These are phyloP conservation scores for Scolopax bukidnonensis DNA, from an alignment of 2,797 vertebrate species.

Conservation along the genomic window DNA sequence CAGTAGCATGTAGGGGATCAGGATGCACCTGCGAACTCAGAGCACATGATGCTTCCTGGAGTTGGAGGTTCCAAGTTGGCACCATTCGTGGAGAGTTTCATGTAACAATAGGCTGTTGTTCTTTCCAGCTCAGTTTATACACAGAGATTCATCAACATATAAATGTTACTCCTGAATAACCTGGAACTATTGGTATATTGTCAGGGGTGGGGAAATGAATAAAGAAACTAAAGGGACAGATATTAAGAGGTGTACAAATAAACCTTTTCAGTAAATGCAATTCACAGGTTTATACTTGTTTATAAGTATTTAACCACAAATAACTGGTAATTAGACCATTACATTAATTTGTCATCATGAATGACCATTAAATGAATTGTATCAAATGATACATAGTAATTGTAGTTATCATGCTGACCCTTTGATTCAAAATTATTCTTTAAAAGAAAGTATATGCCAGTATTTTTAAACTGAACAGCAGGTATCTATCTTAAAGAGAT, in stretches of 20 bases:
- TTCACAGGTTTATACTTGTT: background rate
- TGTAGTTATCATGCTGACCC: background rate
- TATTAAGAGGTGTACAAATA: background rate
- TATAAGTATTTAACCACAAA: background rate
- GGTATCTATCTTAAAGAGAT: background rate
- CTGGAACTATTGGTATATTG: background rate
- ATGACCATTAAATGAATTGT: background rate
- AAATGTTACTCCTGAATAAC: background rate
- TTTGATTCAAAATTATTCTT: background rate
- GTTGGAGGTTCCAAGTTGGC: slow-evolving; percentile 20
- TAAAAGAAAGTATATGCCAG: background rate
- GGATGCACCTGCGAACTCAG: slow-evolving; percentile 38
- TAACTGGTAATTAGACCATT: background rate
- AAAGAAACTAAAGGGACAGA: background rate
- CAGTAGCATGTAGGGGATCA: background rate
- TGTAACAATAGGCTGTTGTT: background rate
- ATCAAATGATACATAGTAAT: background rate
- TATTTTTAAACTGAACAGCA: slow-evolving; percentile 6
- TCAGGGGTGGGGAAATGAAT: background rate
- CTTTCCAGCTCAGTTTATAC: background rate
- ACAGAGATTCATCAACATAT: background rate
- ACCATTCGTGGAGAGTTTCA: background rate
- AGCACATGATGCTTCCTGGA: background rate
- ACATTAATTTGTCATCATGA: background rate
- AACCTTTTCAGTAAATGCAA: background rate